phyloP scores from a whole-genome alignment of 1,140 invertebrate species.

The Musca vetustissima region DNA sequence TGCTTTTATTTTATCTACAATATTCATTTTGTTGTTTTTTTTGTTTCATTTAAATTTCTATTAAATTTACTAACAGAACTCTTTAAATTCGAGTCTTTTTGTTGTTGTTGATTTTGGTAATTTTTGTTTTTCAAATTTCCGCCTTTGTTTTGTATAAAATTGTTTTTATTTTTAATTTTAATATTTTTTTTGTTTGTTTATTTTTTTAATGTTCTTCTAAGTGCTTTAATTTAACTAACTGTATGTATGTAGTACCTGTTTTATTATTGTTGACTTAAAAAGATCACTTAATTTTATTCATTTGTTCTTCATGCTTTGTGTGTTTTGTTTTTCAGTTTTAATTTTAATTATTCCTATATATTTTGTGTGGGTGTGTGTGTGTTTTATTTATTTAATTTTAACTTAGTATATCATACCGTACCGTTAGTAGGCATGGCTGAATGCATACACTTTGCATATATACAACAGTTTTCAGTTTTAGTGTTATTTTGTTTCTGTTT shows the following conservation, averaged over 20 bases:
- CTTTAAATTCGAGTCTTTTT: constrained; percentile 9
- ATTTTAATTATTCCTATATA: not conserved
- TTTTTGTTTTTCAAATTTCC: not conserved
- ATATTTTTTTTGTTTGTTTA: not conserved
- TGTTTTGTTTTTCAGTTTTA: not conserved
- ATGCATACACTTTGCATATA: not conserved
- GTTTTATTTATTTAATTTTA: not conserved
- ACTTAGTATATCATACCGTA: not conserved
- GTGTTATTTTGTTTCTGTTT: not conserved
- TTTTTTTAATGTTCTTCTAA: constrained; percentile 8
- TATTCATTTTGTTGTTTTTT: constrained; percentile 1
- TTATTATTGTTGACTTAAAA: constrained; percentile 21
- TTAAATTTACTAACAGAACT: constrained; percentile 4
- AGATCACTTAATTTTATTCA: constrained; percentile 11
- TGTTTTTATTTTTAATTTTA: constrained; percentile 1
- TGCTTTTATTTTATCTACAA: constrained; percentile 5
- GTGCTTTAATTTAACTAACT: constrained; percentile 14
- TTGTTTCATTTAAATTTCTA: constrained; percentile 3
- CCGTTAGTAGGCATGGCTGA: not conserved
- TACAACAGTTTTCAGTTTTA: not conserved
- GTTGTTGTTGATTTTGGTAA: not conserved
- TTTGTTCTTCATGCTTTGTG: not conserved
- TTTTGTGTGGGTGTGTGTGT: too few relatives aligned
- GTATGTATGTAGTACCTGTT: constrained; percentile 9
- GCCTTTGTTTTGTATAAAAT: constrained; percentile 13